phyloP scores from a whole-genome alignment of 2,797 vertebrate genomes.

The Oryzias sinensis region DNA sequence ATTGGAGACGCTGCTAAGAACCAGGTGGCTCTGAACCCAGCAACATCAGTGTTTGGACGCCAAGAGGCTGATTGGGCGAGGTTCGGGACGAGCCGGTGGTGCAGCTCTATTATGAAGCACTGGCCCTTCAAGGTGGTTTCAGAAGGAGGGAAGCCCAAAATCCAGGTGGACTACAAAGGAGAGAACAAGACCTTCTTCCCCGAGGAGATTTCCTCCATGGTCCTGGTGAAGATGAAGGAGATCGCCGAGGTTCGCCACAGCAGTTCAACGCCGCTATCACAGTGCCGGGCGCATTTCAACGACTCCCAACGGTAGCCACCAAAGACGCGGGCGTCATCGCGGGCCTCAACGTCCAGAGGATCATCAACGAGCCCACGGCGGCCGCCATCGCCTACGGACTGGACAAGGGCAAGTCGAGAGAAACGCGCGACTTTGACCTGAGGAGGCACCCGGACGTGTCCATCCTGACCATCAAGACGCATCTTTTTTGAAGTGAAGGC shows the following conservation, averaged over 20 bases:
- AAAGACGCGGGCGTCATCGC: constrained; percentile 81
- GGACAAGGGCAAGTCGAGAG: constrained; percentile 39
- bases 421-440: constrained; percentile 44
- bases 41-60: constrained; percentile 56
- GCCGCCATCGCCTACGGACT: constrained; percentile 56
- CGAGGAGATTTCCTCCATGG: constrained; percentile 57
- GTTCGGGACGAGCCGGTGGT: constrained; percentile 49
- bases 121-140: constrained; percentile 64
- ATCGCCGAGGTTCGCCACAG: constrained; percentile 60
- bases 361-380: constrained; percentile 66
- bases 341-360: constrained; percentile 66
- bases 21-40: constrained; percentile 69
- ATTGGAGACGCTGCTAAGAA: constrained; percentile 53
- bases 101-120: constrained; percentile 65
- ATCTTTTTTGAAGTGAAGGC: constrained; percentile 53
- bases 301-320: constrained; percentile 62
- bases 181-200: constrained; percentile 55
- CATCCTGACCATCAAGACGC: constrained; percentile 48
- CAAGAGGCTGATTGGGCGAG: constrained; percentile 50
- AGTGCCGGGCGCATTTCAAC: constrained; percentile 73
- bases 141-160: constrained; percentile 56
- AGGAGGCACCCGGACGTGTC: constrained; percentile 44
- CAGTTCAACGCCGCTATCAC: constrained; percentile 45
- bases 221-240: constrained; percentile 50
- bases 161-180: constrained; percentile 60